phyloP scores from a whole-genome alignment of 1,140 invertebrate genomes.

The Aphaenogaster floridana region DNA sequence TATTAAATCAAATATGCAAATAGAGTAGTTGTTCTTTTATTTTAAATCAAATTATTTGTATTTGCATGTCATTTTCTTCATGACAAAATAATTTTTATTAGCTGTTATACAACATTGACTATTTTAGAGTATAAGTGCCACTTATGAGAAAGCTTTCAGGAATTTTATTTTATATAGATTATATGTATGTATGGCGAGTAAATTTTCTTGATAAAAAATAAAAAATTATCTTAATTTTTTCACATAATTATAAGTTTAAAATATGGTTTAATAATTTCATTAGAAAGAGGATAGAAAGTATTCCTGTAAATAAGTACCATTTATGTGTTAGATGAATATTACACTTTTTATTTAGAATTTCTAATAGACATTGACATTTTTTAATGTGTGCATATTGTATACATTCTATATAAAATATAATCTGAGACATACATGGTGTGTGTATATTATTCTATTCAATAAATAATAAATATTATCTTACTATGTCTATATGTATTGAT shows the following conservation, averaged over 20 bases:
- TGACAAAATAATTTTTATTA: neutral
- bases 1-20: neutral
- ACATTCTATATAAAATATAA: neutral
- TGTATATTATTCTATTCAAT: constrained; percentile 3
- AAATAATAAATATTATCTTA: constrained; percentile 14
- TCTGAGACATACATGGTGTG: neutral
- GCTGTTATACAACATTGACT: neutral
- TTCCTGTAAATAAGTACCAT: neutral
- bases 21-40: neutral
- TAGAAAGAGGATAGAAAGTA: neutral
- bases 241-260: neutral
- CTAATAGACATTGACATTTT: neutral
- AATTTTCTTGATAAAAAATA: neutral
- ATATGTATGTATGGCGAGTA: neutral
- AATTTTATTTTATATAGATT: neutral
- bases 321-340: neutral
- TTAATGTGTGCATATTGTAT: constrained; percentile 9
- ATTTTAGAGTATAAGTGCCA: neutral
- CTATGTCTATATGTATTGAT: neutral
- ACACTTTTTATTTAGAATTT: neutral
- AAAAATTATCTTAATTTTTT: neutral
- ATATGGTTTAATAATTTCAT: neutral
- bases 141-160: neutral
- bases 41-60: neutral
- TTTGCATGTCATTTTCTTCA: neutral